Percentiles rank a stretch among this genome's conserved stretches.
phyloP scores from a whole-genome alignment of 2,797 vertebrate species.

The Coluber constrictor region DNA sequence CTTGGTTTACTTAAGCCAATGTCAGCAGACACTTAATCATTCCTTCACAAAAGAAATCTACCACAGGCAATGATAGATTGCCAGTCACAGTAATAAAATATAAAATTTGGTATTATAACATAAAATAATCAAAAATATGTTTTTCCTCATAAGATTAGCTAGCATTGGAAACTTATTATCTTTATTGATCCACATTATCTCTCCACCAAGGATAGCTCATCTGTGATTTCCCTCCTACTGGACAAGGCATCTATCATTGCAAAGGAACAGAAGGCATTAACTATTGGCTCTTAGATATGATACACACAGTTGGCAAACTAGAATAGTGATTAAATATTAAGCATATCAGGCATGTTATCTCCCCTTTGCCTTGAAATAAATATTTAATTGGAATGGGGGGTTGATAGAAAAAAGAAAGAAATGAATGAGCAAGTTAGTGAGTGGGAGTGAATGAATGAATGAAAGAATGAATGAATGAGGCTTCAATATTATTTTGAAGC shows the following conservation, averaged over 20 bases:
- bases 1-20: not conserved
- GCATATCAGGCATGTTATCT: conserved; percentile 55
- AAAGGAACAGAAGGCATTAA: conserved; percentile 37
- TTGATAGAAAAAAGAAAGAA: conserved; percentile 4
- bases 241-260: conserved; percentile 45
- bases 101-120: conserved; percentile 14
- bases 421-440: conserved; percentile 17
- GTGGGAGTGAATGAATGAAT: conserved; percentile 34
- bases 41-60: not conserved
- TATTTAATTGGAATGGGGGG: conserved; percentile 52
- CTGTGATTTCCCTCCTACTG: conserved; percentile 51
- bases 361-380: conserved; percentile 58
- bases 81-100: conserved; percentile 19
- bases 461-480: conserved; percentile 40
- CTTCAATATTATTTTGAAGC: conserved; percentile 58
- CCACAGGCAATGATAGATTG: conserved; percentile 26
- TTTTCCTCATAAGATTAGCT: conserved; percentile 37
- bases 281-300: conserved; percentile 47
- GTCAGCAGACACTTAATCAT: not conserved
- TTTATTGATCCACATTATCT: conserved; percentile 45
- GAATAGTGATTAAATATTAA: conserved; percentile 61
- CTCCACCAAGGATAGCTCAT: conserved; percentile 30
- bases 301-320: conserved; percentile 35
- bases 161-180: conserved; percentile 52
- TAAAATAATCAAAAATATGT: conserved; percentile 42